phyloP scores from a whole-genome alignment of 2,113 vertebrate species.

The Podilymbus podiceps region DNA sequence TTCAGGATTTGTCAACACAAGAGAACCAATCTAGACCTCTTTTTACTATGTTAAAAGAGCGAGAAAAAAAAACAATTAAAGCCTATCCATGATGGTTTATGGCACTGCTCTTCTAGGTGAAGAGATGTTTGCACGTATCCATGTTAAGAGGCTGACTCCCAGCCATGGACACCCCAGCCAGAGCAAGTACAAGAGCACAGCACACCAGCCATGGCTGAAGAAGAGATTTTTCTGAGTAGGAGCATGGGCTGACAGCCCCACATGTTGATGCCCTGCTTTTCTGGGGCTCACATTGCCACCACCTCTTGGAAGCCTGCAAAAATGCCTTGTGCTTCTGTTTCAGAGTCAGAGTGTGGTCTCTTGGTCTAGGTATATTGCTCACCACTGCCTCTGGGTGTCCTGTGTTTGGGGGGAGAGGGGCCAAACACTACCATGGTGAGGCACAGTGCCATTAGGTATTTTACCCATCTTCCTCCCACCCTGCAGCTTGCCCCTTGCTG shows the following conservation, averaged over 20 bases:
- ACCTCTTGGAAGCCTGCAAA: not conserved
- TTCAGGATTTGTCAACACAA: not conserved
- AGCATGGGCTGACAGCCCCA: not conserved
- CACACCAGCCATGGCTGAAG: not conserved
- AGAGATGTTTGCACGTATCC: not conserved
- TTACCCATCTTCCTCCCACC: accelerated
- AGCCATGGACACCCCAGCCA: not conserved
- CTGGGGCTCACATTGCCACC: not conserved
- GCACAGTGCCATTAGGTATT: not conserved
- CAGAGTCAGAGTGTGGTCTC: not conserved
- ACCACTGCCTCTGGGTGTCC: not conserved
- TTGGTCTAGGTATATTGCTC: no score
- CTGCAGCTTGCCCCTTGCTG: not conserved
- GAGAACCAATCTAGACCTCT: not conserved
- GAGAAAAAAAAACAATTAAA: not conserved
- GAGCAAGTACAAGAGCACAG: not conserved
- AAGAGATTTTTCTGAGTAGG: not conserved
- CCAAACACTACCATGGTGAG: not conserved
- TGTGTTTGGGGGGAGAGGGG: not conserved
- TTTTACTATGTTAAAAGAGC: not conserved
- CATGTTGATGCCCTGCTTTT: not conserved
- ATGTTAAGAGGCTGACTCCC: not conserved
- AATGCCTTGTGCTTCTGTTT: not conserved
- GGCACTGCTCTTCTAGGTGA: not conserved
- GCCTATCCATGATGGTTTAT: not conserved